A percentile compares a stretch with the other conserved stretches of the same genome.
These are phyloP conservation scores for Sardinella longiceps DNA, from an alignment of 2,797 vertebrate species.

Conservation along the genomic window DNA sequence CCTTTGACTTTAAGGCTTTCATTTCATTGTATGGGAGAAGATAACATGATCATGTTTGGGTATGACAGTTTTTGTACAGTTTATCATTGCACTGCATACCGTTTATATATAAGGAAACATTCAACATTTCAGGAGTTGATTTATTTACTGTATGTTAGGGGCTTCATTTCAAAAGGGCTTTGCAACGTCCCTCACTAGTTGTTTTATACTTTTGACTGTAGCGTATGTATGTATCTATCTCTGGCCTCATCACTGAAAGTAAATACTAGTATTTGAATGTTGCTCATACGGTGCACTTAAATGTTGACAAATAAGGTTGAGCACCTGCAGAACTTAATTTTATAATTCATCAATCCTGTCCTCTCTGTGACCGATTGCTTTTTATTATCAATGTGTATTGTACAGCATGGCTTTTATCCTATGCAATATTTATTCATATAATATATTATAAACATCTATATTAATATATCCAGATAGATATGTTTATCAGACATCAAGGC, in stretches of 20 bases:
- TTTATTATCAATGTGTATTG: conserved; percentile 80
- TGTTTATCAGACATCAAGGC: conserved; percentile 26
- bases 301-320: conserved; percentile 74
- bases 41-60: conserved; percentile 59
- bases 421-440: conserved; percentile 89
- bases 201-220: conserved; percentile 58
- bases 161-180: conserved; percentile 72
- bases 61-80: conserved; percentile 73
- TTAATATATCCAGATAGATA: conserved; percentile 41
- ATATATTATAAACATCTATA: conserved; percentile 71
- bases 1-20: conserved; percentile 46
- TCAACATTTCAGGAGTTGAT: conserved; percentile 59
- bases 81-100: conserved; percentile 72
- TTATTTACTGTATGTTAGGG: conserved; percentile 62
- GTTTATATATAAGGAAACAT: conserved; percentile 59
- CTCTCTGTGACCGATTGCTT: conserved; percentile 81
- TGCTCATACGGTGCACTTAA: conserved; percentile 89
- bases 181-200: conserved; percentile 74
- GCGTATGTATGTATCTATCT: conserved; percentile 68
- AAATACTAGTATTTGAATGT: conserved; percentile 64
- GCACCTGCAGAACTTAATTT: conserved; percentile 70
- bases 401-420: conserved; percentile 98
- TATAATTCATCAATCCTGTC: conserved; percentile 68
- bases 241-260: conserved; percentile 66
- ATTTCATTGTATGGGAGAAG: conserved; percentile 62